These are phyloP conservation scores for Tuberolachnus salignus DNA, from an alignment of 2,888 invertebrate genomes.

Conservation along the genomic window DNA sequence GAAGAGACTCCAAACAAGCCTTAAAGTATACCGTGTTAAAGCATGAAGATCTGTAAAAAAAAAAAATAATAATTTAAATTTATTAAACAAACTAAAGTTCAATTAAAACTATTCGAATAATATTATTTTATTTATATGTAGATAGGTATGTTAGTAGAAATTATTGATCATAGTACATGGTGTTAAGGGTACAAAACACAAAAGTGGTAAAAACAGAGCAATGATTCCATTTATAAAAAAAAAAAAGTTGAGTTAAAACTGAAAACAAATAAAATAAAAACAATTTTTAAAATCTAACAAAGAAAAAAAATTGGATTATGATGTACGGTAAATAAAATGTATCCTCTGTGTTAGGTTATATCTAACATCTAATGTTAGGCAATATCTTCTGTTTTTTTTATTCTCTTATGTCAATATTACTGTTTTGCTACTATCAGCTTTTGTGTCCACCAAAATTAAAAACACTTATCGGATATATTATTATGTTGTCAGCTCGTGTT, in stretches of 20 bases:
- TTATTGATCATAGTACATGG: not conserved
- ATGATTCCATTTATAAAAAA: not conserved
- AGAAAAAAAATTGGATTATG: not conserved
- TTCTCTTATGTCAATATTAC: too few relatives aligned
- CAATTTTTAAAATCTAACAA: too few relatives aligned
- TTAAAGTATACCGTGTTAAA: slow-evolving; percentile 80
- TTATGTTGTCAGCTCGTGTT: too few relatives aligned
- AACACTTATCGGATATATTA: too few relatives aligned
- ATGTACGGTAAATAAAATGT: not conserved
- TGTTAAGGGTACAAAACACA: slow-evolving; percentile 56
- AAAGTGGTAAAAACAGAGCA: slow-evolving; percentile 53
- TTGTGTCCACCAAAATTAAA: too few relatives aligned
- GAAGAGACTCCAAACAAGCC: slow-evolving; percentile 80
- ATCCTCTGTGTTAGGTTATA: too few relatives aligned
- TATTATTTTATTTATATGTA: not conserved
- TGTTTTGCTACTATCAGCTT: too few relatives aligned
- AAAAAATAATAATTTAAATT: slow-evolving; percentile 58
- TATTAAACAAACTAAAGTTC: not conserved
- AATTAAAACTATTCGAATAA: too few relatives aligned
- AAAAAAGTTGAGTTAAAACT: not conserved
- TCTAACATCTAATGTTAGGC: too few relatives aligned
- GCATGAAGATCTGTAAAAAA: slow-evolving; percentile 74
- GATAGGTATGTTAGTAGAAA: slow-evolving; percentile 13
- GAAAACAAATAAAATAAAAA: not conserved
- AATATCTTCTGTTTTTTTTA: too few relatives aligned